A percentile compares a stretch with the other conserved stretches of the same genome.
Conservation (phyloP, 92 coral and sea anemone species). For the Phenganax stokvisi region DNA sequence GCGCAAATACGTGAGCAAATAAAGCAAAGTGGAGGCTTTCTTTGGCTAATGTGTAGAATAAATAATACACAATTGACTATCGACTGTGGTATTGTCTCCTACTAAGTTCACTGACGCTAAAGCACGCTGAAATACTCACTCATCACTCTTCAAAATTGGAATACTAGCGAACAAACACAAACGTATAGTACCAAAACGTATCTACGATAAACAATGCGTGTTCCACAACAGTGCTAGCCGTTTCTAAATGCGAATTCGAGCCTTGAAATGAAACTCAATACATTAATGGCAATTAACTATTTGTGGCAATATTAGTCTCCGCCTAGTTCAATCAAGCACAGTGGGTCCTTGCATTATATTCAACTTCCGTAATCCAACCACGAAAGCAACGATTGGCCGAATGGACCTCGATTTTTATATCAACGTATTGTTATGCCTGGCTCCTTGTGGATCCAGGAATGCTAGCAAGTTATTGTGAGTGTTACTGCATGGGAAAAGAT, state of each 20-base stretch:
- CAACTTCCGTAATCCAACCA: slow-evolving; percentile 9
- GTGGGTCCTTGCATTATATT: slow-evolving; percentile 30
- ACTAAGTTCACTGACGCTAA: slow-evolving; percentile 21
- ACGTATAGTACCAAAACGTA: not conserved
- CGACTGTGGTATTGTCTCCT: slow-evolving; percentile 24
- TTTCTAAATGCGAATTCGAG: not conserved
- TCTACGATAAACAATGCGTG: not conserved
- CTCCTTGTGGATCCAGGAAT: not conserved
- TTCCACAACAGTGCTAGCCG: not conserved
- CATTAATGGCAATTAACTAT: slow-evolving; percentile 37
- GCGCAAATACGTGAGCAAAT: slow-evolving; percentile 24
- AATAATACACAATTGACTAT: slow-evolving; percentile 33
- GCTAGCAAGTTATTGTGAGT: not conserved
- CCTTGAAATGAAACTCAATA: slow-evolving; percentile 18
- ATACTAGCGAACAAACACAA: not conserved
- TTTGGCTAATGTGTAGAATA: slow-evolving; percentile 39
- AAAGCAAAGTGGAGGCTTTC: slow-evolving; percentile 28
- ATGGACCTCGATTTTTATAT: slow-evolving; percentile 14
- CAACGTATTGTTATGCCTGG: slow-evolving; percentile 15
- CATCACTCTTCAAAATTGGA: not conserved
- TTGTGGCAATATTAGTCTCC: slow-evolving; percentile 35
- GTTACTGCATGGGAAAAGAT: not conserved
- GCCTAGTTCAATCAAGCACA: slow-evolving; percentile 42
- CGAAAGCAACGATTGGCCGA: slow-evolving; percentile 12
- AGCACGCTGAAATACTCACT: slow-evolving; percentile 24